Evolutionary conservation across 2,797 vertebrate genomes (phyloP), one percentile per base, ranked within the genome.

Genomic region (Podargus strigoides): DNA sequence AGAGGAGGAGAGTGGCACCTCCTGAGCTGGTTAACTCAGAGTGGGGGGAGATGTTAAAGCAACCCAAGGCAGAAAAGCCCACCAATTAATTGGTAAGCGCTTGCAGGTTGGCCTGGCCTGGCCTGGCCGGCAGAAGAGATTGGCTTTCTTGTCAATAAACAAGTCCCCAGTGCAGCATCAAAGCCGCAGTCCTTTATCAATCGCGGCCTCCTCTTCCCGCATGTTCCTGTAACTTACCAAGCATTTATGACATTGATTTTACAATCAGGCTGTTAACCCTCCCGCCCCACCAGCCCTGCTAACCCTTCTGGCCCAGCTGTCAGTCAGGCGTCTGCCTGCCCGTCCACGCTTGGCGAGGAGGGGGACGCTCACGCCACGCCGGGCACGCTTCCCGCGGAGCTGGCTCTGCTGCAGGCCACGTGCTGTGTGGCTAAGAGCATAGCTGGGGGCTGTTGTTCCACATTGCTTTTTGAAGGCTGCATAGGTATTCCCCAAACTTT

Each of bases 221-320:
- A 98, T 99, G 98, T 99, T 99, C 98, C 99, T 99, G 99, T 99
- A 99, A 99, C 98, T 99, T 99, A 99, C 99, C 98, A 99, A 99
- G 99, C 98, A 98, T 99, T 99, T 99, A 99, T 98, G 94, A 97
- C 98, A 99, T 99, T 99, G 99, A 99, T 99, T 99, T 99, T 99
- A 98, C 98, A 99, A 99, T 99, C 98, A 99, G 99, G 98, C 98
- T 98, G 98, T 99, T 98, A 99, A 99, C 99, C 99, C 99, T 99
- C 97, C 97, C 94, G n/a, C 97, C 98, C 97, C 96, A 87, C 94
- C 96, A 90, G 95, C 96, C 96, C 96, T 96, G 95, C 97, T 97
- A 95, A 93, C 97, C 97, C 95, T 97, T 93, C 96, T 89, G 94
- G 97, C 96, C 96, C 42, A 30, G 53, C 95, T 97, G 97, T 98